Evolutionary conservation across 2,797 vertebrate genomes (phyloP).

Genomic region (Alca torda): DNA sequence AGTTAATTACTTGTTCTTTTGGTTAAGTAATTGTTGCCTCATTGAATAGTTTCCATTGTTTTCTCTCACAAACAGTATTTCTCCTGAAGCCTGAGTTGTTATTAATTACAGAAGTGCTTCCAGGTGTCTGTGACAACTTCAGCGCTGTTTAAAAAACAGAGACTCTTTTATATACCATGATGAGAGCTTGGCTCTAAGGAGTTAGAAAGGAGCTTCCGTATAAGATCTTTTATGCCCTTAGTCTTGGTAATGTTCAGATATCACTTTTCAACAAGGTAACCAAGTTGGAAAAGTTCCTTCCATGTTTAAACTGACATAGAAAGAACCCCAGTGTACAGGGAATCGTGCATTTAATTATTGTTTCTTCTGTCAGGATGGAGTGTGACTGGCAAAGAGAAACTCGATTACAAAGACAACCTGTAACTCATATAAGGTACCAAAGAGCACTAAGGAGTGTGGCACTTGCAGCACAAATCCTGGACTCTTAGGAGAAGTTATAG

Average conservation of each 20-base stretch:
- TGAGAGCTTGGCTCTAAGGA: background rate
- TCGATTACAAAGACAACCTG: background rate
- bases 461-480: background rate
- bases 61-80: background rate
- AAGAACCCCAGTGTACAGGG: background rate
- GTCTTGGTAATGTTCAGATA: background rate
- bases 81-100: background rate
- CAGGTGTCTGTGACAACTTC: background rate
- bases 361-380: background rate
- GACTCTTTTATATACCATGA: background rate
- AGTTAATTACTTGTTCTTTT: slow-evolving; percentile 24
- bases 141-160: background rate
- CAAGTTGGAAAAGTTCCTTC: background rate
- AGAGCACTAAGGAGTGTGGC: background rate
- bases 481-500: background rate
- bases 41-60: background rate
- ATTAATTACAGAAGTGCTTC: background rate
- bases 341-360: background rate
- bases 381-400: background rate
- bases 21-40: background rate
- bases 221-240: background rate
- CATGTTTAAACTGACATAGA: background rate
- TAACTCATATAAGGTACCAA: background rate
- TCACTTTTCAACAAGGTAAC: background rate
- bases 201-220: background rate